Percentiles rank a stretch among this genome's conserved stretches.
Evolutionary conservation across 1,140 invertebrate genomes (phyloP).

Genomic region (Drosophila athabasca): DNA sequence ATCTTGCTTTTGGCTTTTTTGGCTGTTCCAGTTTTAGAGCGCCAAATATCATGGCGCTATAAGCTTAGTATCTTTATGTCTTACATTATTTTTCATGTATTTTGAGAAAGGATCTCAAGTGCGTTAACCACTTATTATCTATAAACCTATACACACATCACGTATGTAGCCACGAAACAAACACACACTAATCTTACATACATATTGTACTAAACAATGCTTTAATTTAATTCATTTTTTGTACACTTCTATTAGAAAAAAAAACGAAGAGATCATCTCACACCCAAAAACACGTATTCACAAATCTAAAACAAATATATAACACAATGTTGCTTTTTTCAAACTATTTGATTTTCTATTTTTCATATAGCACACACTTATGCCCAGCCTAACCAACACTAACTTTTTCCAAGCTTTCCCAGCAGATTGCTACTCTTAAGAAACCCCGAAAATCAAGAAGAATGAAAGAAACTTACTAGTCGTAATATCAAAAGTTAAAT

Average conservation of each 20-base stretch:
- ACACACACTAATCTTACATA: constrained; percentile 28
- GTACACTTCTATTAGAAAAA: constrained; percentile 32
- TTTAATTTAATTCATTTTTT: constrained; percentile 64
- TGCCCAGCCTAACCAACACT: constrained; percentile 41
- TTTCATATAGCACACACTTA: constrained; percentile 33
- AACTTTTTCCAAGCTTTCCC: constrained; percentile 53
- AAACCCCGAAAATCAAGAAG: neutral
- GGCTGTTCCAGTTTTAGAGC: constrained; percentile 66
- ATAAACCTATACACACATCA: constrained; percentile 17
- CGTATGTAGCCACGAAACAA: constrained; percentile 54
- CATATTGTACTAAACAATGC: constrained; percentile 63
- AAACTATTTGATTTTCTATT: constrained; percentile 23
- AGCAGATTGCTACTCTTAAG: constrained; percentile 48
- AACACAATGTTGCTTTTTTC: constrained; percentile 40
- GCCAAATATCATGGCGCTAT: constrained; percentile 13
- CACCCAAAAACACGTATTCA: constrained; percentile 33
- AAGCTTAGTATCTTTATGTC: constrained; percentile 68
- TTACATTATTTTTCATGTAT: constrained; percentile 67
- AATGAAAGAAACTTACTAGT: constrained; percentile 52
- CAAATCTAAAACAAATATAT: constrained; percentile 56
- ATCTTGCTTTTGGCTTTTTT: constrained; percentile 49
- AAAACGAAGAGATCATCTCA: constrained; percentile 21
- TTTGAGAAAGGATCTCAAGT: constrained; percentile 71
- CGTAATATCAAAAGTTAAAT: constrained; percentile 77
- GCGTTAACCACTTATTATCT: constrained; percentile 22